Evolutionary conservation across 2,797 vertebrate species (phyloP).

Genomic region (Acanthis flammea): DNA sequence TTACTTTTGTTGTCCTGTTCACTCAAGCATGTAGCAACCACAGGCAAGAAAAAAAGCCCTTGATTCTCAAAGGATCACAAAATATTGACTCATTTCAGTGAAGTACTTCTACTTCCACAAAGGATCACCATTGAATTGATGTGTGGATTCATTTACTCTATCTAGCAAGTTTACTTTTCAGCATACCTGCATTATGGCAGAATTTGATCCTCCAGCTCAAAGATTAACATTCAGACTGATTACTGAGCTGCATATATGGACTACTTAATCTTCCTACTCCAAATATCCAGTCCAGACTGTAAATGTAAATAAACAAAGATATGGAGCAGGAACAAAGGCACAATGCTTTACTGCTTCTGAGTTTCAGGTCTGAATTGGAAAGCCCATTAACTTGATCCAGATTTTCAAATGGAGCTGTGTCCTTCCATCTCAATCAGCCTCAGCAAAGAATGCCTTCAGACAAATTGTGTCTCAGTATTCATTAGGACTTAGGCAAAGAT

Average conservation of each 20-base stretch:
- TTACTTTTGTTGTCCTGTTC: neutral
- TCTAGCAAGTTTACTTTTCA: neutral
- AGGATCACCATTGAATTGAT: neutral
- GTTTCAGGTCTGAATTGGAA: neutral
- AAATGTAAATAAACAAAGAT: neutral
- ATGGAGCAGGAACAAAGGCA: neutral
- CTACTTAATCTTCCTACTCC: neutral
- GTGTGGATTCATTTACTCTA: neutral
- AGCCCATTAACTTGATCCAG: neutral
- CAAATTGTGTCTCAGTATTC: neutral
- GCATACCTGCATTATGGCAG: neutral
- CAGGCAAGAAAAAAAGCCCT: neutral
- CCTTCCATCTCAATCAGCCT: neutral
- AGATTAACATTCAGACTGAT: neutral
- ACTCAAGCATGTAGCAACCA: neutral
- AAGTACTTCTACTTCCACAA: neutral
- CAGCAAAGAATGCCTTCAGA: neutral
- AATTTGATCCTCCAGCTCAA: neutral
- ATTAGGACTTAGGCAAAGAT: neutral
- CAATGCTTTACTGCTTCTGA: neutral
- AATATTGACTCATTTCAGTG: neutral
- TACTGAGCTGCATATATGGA: neutral
- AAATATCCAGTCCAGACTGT: neutral
- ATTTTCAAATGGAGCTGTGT: neutral
- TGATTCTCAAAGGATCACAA: neutral